These are phyloP conservation scores for Pelobates fuscus DNA, from an alignment of 2,113 vertebrate genomes.

Conservation along the genomic window DNA sequence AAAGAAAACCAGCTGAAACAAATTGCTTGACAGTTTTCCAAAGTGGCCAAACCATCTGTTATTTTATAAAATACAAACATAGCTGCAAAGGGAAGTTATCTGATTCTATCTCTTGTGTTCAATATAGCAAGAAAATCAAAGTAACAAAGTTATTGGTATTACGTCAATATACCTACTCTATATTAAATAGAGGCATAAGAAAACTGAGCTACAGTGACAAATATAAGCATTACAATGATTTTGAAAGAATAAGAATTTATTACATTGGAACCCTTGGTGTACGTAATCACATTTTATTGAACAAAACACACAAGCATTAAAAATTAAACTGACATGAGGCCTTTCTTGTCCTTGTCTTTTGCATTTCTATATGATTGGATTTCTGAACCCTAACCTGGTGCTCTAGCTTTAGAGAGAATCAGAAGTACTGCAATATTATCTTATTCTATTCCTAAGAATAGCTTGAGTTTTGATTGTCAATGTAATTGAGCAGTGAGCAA, in stretches of 20 bases:
- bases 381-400: not conserved
- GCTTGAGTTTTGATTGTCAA: too few relatives aligned
- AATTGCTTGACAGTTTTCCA: constrained; percentile 27
- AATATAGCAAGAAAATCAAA: not conserved
- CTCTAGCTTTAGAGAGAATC: not conserved
- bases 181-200: not conserved
- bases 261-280: not conserved
- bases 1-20: constrained; percentile 22
- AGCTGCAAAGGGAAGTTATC: constrained; percentile 1
- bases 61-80: constrained; percentile 11
- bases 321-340: not conserved
- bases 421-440: not conserved
- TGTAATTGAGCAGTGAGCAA: too few relatives aligned
- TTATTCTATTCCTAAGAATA: too few relatives aligned
- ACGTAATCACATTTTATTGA: not conserved
- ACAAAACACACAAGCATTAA: not conserved
- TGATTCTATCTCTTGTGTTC: not conserved
- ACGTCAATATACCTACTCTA: not conserved
- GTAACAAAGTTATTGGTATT: not conserved
- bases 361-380: not conserved
- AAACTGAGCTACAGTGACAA: not conserved
- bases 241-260: not conserved
- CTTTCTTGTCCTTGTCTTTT: not conserved
- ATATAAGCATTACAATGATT: not conserved
- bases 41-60: constrained; percentile 11